Evolutionary conservation across 1,140 invertebrate genomes (phyloP), one percentile per base, ranked within the genome.

Genomic region (Hylyphantes graminicola): DNA sequence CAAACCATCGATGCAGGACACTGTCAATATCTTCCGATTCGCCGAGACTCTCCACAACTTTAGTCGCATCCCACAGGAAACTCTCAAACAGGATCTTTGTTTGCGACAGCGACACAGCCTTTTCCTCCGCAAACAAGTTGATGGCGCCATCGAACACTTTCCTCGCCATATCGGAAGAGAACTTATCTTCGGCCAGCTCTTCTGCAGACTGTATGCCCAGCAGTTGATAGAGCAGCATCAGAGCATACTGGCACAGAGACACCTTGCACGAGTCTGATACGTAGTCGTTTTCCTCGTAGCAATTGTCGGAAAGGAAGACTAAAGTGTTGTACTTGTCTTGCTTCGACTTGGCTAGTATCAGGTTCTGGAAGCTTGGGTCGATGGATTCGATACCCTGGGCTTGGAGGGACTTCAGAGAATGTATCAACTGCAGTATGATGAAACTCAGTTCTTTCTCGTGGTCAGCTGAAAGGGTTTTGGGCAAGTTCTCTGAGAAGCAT

Each of bases 381-480:
- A 94, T 91, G 87, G 95, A 94, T 87, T 96, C 95, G 21, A 95
- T 93, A 7, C 95, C 95, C 80, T 94, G 92, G 6, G 94, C 94
- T 88, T 96, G 95, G 21, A 96, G 90, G 87, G 93, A 93, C 88
- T 96, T 96, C 64, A 96, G 89, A 0, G 93, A 94, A 85, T 94
- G 94, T 2, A 96, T 93, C 64, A 96, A 90, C 88, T 96, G 95
- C 67, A 96, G 90, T 88, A 96, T 91, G 57, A 95, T 91, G 87
- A 96, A 94, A 70, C 91, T 92, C 7, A 91, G 17, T 64, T 86
- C 85, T 19, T 79, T 85, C 19, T 85, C 84, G 51, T 79, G 35
- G 57, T 85, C 76, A 79, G 79, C 82, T 0, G 74, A 53, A 12
- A 85, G 13, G 15, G 63, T n/a, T 0, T 17, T 35, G 19, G 82